Conservation (phyloP, 2,888 invertebrate species). For the Stegana nigrithorax region DNA sequence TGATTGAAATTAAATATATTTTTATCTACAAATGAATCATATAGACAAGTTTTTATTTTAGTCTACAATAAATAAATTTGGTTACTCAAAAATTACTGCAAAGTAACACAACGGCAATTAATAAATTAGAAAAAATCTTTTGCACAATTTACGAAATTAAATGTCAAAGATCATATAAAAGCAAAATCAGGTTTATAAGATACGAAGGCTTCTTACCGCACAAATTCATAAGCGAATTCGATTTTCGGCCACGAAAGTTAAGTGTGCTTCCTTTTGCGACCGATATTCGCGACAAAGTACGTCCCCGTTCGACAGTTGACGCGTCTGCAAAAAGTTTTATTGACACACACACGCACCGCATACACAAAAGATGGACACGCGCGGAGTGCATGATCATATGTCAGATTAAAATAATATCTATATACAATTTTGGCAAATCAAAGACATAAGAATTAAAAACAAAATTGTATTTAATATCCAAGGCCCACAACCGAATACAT, state of each 20-base stretch:
- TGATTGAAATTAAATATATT: no score
- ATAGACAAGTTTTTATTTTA: no score
- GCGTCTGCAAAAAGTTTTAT: conserved; percentile 66
- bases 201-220: conserved; percentile 87
- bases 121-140: conserved; percentile 14
- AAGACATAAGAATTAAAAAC: neutral
- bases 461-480: neutral
- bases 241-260: conserved; percentile 92
- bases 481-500: no score
- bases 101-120: conserved; percentile 17
- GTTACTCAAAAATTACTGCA: no score
- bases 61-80: no score
- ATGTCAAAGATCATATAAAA: conserved; percentile 31
- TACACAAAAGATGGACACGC: conserved; percentile 4
- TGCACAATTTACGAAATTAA: conserved; percentile 7
- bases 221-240: conserved; percentile 95
- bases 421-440: neutral
- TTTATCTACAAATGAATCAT: no score
- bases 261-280: conserved; percentile 83
- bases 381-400: no score
- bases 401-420: no score
- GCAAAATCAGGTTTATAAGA: conserved; percentile 29
- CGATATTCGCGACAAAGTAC: conserved; percentile 76
- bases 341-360: conserved; percentile 15
- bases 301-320: conserved; percentile 72